phyloP scores from a whole-genome alignment of 2,888 invertebrate species.

The Eugnorisma glareosa region DNA sequence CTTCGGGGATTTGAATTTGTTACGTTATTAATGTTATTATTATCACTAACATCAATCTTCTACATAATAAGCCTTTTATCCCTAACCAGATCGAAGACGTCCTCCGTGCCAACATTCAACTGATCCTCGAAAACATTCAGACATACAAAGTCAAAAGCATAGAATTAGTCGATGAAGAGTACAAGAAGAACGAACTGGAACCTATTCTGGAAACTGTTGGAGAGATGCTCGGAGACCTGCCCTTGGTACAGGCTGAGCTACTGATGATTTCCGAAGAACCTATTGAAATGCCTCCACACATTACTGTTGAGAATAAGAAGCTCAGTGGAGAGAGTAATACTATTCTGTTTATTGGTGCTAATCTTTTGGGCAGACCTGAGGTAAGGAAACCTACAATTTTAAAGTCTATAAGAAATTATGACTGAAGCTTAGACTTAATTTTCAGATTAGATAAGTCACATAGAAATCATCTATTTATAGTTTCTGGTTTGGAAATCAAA shows the following conservation, averaged over 20 bases:
- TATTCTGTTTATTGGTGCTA: conserved; percentile 88
- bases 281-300: conserved; percentile 84
- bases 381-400: conserved; percentile 73
- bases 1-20: no score
- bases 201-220: conserved; percentile 90
- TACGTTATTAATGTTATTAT: no score
- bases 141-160: conserved; percentile 91
- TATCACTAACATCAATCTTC: no score
- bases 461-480: no score
- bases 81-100: conserved; percentile 86
- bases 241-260: conserved; percentile 92
- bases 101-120: conserved; percentile 92
- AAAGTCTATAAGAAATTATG: background rate
- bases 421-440: background rate
- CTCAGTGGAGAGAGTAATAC: conserved; percentile 89
- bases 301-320: conserved; percentile 92
- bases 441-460: background rate
- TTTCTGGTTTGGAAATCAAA: background rate
- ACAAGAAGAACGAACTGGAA: conserved; percentile 84
- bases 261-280: conserved; percentile 89
- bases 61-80: background rate
- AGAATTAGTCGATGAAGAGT: conserved; percentile 89
- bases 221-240: conserved; percentile 92
- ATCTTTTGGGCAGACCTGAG: conserved; percentile 87
- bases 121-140: conserved; percentile 93